Conservation (phyloP, 2,797 vertebrate genomes). For the Streptopelia turtur region DNA sequence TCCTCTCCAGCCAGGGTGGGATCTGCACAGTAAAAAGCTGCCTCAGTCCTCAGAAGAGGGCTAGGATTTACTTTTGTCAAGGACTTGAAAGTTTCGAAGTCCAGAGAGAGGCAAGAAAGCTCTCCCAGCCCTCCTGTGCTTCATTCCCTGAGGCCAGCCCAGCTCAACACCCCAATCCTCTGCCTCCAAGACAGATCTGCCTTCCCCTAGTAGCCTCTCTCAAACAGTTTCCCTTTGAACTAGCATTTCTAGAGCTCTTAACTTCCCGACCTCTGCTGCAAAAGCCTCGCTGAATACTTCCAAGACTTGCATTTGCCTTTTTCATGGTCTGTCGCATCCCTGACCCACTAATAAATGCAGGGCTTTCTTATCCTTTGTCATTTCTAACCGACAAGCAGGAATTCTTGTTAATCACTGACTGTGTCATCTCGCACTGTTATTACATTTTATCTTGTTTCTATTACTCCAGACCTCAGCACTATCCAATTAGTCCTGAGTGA, state of each 20-base stretch:
- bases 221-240: neutral
- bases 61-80: conserved; percentile 9
- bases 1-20: neutral
- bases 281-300: neutral
- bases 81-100: conserved; percentile 32
- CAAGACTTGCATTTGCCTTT: neutral
- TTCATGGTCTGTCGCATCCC: neutral
- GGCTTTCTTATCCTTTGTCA: conserved; percentile 49
- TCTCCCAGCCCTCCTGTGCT: neutral
- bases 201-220: neutral
- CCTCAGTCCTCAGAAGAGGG: neutral
- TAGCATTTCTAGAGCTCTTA: neutral
- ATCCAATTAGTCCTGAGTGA: conserved; percentile 71
- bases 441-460: conserved; percentile 66
- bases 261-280: neutral
- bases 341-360: conserved; percentile 47
- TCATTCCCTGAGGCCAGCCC: neutral
- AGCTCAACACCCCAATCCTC: neutral
- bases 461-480: conserved; percentile 42
- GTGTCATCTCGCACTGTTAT: conserved; percentile 53
- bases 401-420: conserved; percentile 54
- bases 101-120: neutral
- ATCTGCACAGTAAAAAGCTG: neutral
- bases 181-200: neutral
- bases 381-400: conserved; percentile 12